Percentiles rank a stretch among this genome's conserved stretches.
phyloP scores from a whole-genome alignment of 2,888 invertebrate species.

The Pseudolycoriella hygida region DNA sequence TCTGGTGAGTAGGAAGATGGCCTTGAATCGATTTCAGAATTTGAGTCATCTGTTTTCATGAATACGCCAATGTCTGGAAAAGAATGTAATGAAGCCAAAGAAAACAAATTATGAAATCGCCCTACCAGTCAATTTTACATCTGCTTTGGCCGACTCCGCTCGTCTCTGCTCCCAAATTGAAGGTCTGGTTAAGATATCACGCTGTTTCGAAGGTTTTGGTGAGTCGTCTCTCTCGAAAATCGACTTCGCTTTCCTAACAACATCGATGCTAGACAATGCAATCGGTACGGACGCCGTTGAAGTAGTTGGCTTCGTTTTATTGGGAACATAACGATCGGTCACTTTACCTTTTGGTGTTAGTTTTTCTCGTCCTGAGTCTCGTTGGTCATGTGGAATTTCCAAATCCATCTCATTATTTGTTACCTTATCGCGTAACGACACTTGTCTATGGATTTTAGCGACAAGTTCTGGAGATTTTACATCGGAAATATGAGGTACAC shows the following conservation, averaged over 20 bases:
- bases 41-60: conserved; percentile 9
- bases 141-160: conserved; percentile 11
- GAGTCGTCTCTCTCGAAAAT: conserved; percentile 46
- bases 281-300: conserved; percentile 15
- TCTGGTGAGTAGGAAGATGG: not conserved
- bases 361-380: not conserved
- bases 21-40: not conserved
- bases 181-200: conserved; percentile 33
- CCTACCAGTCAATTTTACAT: conserved; percentile 32
- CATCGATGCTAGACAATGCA: conserved; percentile 38
- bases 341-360: not conserved
- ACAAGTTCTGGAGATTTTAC: conserved; percentile 30
- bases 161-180: conserved; percentile 29
- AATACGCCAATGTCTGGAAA: conserved; percentile 2
- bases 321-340: conserved; percentile 9
- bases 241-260: conserved; percentile 51
- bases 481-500: conserved; percentile 18
- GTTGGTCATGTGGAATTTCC: conserved; percentile 1
- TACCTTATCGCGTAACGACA: conserved; percentile 20
- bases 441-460: conserved; percentile 26
- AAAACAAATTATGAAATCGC: too few relatives aligned
- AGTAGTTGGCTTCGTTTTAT: conserved; percentile 7
- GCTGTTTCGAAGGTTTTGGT: conserved; percentile 24
- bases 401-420: conserved; percentile 2
- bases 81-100: conserved; percentile 8